Evolutionary conservation across 1,140 invertebrate genomes (phyloP).

Genomic region (Drosophila bocki): DNA sequence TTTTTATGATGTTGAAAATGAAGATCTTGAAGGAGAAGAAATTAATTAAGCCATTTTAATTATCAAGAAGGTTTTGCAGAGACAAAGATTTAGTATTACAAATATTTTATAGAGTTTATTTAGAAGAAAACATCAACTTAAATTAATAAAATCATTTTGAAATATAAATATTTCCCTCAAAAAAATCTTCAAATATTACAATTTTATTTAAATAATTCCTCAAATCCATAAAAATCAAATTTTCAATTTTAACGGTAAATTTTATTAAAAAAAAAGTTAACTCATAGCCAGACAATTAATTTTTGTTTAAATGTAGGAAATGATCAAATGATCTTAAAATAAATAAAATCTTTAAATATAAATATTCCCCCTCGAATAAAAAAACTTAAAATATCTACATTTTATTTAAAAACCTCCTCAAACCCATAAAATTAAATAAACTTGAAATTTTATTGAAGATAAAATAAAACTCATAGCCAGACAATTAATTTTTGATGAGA

Average conservation of each 20-base stretch:
- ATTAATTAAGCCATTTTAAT: conserved; percentile 4
- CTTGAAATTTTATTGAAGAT: no score
- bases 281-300: no score
- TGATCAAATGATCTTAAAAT: no score
- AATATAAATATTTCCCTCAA: not conserved
- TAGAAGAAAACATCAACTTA: not conserved
- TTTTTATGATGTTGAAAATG: conserved; percentile 18
- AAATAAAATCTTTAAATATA: not conserved
- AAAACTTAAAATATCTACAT: not conserved
- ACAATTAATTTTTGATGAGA: conserved; percentile 21
- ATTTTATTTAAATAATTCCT: not conserved
- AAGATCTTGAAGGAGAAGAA: not conserved
- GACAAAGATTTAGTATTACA: not conserved
- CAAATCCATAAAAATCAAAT: no score
- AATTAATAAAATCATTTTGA: not conserved
- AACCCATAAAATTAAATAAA: not conserved
- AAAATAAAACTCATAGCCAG: no score
- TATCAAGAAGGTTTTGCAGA: not conserved
- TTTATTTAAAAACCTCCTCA: not conserved
- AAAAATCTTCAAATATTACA: not conserved
- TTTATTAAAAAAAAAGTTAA: no score
- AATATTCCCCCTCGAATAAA: not conserved
- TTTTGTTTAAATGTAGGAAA: no score
- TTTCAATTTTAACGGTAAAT: not conserved
- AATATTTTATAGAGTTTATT: not conserved